Conservation (phyloP, 2,888 invertebrate species). For the Drosophila suboccidentalis region DNA sequence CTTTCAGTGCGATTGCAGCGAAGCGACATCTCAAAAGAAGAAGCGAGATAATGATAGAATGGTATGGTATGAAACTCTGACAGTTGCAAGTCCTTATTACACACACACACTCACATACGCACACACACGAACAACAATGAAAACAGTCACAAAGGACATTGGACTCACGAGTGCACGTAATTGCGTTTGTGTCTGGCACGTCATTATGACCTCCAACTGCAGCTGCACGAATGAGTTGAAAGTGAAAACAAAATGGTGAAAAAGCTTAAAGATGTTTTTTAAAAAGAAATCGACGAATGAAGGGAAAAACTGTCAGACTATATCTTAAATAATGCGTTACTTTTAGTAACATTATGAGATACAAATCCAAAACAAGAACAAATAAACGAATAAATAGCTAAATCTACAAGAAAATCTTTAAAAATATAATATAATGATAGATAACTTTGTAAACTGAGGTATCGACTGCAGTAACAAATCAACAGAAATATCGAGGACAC, state of each 20-base stretch:
- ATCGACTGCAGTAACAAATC: no score
- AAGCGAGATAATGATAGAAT: constrained; percentile 29
- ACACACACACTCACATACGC: constrained; percentile 17
- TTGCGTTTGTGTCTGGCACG: constrained; percentile 60
- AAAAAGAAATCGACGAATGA: constrained; percentile 15
- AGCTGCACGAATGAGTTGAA: constrained; percentile 33
- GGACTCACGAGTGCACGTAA: constrained; percentile 65
- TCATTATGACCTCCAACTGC: constrained; percentile 39
- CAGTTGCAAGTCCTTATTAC: constrained; percentile 55
- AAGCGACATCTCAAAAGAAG: constrained; percentile 28
- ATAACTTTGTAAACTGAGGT: neutral
- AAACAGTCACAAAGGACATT: constrained; percentile 49
- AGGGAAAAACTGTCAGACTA: no score
- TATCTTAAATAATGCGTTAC: constrained; percentile 1
- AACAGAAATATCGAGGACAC: neutral
- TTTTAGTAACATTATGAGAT: neutral
- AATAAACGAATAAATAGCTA: no score
- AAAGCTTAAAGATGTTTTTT: constrained; percentile 28
- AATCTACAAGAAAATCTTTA: no score
- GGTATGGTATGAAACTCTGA: constrained; percentile 40
- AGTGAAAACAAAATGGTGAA: constrained; percentile 27
- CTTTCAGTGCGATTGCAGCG: constrained; percentile 43
- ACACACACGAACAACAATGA: constrained; percentile 15
- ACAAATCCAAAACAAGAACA: neutral
- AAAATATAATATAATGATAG: no score